Percentiles rank a stretch among this genome's conserved stretches.
These are phyloP conservation scores for Amphiprion clarkii DNA, from an alignment of 2,797 vertebrate genomes.

Conservation along the genomic window DNA sequence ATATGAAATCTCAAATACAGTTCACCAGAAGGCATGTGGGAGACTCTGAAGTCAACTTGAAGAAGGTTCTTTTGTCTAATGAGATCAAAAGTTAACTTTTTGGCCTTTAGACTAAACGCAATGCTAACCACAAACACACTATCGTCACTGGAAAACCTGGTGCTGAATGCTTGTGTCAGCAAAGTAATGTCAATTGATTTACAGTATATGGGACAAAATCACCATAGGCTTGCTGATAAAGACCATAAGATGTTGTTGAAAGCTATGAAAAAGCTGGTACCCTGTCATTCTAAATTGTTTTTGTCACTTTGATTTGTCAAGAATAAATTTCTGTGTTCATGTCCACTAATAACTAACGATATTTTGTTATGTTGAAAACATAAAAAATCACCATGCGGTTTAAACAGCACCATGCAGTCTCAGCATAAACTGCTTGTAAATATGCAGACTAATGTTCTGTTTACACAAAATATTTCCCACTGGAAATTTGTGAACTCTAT, in stretches of 20 bases:
- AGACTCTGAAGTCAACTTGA: too few relatives aligned
- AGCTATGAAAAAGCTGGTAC: neutral
- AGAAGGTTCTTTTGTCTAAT: too few relatives aligned
- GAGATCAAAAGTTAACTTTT: too few relatives aligned
- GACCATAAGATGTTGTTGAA: neutral
- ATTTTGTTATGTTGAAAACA: conserved; percentile 1
- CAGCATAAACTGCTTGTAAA: conserved; percentile 12
- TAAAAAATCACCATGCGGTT: neutral
- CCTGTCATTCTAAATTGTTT: neutral
- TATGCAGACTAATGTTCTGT: neutral
- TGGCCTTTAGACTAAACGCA: too few relatives aligned
- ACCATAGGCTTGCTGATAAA: neutral
- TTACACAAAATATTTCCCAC: neutral
- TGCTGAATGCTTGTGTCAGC: too few relatives aligned
- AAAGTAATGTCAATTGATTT: too few relatives aligned
- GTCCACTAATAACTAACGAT: neutral
- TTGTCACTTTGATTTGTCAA: neutral
- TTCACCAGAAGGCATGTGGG: too few relatives aligned
- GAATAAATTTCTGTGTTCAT: neutral
- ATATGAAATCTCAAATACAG: too few relatives aligned
- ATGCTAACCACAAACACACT: too few relatives aligned
- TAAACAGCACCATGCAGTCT: neutral
- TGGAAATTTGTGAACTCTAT: conserved; percentile 12
- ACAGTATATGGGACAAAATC: too few relatives aligned
- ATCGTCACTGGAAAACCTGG: too few relatives aligned